Base-by-base conservation (phyloP, 2,888 invertebrate species). In the Perdita meconis region DNA sequence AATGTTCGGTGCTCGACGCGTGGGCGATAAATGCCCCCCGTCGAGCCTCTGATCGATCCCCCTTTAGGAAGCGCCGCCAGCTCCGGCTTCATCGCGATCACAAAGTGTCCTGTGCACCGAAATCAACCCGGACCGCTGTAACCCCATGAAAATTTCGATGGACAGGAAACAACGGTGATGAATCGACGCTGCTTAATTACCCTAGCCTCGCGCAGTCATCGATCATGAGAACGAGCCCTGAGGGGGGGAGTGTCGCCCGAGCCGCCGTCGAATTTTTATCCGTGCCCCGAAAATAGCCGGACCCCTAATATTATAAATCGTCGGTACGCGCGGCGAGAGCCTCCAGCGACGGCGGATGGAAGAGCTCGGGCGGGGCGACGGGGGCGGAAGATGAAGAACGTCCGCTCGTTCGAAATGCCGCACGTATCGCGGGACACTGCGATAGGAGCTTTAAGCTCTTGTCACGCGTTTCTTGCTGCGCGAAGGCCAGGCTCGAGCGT, bases 131-230 rank as follows among this genome's bases (percentile, higher is more conserved):
- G 34, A 12, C n/a, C 47, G 19, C 47, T 47, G 16, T 47, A 47
- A 19, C 10, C 26, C 30, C 16, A 36, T 42, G 51, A 34, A 57
- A 66, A 70, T 75, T 66, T 22, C 22, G 47, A 47, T 19, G 22
- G 22, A 19, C 74, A 57, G 74, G 61, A 73, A 81, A 71, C 65
- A 57, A 71, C 75, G n/a, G 72, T 72, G 69, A 72, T 78, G 78
- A 82, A 80, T 78, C 75, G 75, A 67, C 38, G 71, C 57, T 44
- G 72, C 64, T 71, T 82, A 82, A 82, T 80, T 82, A 78, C 66
- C 51, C 70, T 22, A 40, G 1, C 44, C 70, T 22, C 51, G 1
- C 47, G 22, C n/a, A 38, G 55, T 63, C 77, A 80, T 80, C 75
- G 69, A 72, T 82, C 80, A 78, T 60, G 47, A n/a, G 69, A 60